Percentiles rank a stretch among this genome's conserved stretches.
Conservation (phyloP, 2,888 invertebrate genomes). For the Candidula unifasciata region DNA sequence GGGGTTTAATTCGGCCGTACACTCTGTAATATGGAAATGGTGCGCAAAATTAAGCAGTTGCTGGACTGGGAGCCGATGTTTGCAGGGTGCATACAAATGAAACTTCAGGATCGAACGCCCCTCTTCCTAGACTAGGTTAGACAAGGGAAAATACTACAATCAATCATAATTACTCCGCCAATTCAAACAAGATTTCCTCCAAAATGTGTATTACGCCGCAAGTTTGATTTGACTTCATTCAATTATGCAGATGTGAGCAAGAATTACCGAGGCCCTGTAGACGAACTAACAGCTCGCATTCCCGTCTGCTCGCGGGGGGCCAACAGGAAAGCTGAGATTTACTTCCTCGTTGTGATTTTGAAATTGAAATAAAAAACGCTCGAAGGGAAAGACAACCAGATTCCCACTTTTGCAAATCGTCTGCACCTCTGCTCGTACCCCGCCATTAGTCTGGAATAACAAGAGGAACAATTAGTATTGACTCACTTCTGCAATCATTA, state of each 20-base stretch:
- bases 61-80: constrained; percentile 52
- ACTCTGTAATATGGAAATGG: constrained; percentile 55
- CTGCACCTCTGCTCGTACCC: neutral
- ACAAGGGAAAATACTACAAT: constrained; percentile 57
- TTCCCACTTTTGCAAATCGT: constrained; percentile 19
- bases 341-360: constrained; percentile 15
- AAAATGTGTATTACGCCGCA: constrained; percentile 55
- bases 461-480: constrained; percentile 35
- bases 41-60: constrained; percentile 57
- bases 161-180: constrained; percentile 58
- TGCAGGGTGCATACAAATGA: constrained; percentile 57
- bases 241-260: constrained; percentile 57
- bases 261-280: constrained; percentile 51
- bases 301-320: constrained; percentile 22
- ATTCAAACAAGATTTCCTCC: constrained; percentile 56
- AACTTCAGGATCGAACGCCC: constrained; percentile 50
- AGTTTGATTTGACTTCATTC: constrained; percentile 57
- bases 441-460: constrained; percentile 12
- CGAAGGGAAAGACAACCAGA: neutral
- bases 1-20: constrained; percentile 55
- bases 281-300: constrained; percentile 47
- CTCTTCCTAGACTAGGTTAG: constrained; percentile 26
- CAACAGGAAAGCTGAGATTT: constrained; percentile 38
- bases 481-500: constrained; percentile 26
- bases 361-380: neutral